Evolutionary conservation across 2,797 vertebrate species (phyloP).

Genomic region (Acanthiza pusilla): DNA sequence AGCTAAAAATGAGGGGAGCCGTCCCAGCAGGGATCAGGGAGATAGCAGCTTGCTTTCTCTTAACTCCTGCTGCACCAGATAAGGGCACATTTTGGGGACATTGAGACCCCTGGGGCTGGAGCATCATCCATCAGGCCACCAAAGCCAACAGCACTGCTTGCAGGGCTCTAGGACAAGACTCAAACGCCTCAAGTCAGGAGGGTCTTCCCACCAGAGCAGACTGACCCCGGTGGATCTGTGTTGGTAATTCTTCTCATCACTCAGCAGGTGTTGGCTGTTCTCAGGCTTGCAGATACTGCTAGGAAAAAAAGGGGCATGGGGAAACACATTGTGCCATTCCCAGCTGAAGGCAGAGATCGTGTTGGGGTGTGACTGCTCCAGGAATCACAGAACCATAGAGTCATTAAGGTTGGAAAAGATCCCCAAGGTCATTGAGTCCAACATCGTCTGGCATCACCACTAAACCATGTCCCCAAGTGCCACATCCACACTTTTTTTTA

Average conservation of each 20-base stretch:
- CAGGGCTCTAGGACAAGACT: neutral
- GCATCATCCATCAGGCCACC: neutral
- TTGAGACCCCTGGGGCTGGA: neutral
- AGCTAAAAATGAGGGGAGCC: neutral
- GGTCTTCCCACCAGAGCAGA: neutral
- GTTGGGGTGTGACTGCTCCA: neutral
- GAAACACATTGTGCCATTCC: neutral
- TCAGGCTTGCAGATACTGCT: neutral
- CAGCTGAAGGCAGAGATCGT: neutral
- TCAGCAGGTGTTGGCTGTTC: neutral
- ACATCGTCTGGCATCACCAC: neutral
- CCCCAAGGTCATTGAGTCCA: neutral
- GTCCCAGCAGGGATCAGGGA: neutral
- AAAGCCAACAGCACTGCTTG: neutral
- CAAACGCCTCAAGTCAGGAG: neutral
- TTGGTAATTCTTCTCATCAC: neutral
- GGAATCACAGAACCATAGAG: neutral
- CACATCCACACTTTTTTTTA: neutral
- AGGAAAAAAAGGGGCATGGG: neutral
- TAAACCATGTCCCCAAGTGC: neutral
- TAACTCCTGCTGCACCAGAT: constrained; percentile 2
- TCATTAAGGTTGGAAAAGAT: neutral
- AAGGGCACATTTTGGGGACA: neutral
- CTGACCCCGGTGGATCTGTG: neutral
- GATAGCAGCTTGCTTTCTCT: neutral